These are phyloP conservation scores for Anolis sagrei DNA, from an alignment of 2,113 vertebrate species.

Conservation along the genomic window DNA sequence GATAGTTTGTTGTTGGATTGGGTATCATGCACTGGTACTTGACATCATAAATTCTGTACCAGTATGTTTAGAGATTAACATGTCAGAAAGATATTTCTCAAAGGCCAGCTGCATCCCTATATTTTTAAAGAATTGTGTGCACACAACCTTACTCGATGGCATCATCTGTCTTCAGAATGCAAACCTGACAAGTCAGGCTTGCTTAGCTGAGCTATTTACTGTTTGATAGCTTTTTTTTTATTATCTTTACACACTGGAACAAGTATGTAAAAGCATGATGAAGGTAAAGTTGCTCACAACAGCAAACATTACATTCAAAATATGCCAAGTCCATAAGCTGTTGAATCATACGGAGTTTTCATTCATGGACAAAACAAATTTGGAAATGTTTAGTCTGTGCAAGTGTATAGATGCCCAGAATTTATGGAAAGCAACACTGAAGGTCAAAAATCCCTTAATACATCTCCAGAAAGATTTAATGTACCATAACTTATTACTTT, in stretches of 20 bases:
- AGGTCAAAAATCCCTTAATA: neutral
- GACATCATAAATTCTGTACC: constrained; percentile 17
- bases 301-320: constrained; percentile 13
- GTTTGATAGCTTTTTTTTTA: constrained; percentile 18
- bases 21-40: constrained; percentile 3
- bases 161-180: constrained; percentile 9
- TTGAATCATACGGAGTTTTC: neutral
- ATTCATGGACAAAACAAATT: neutral
- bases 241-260: constrained; percentile 7
- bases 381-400: neutral
- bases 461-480: neutral
- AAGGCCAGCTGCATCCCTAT: neutral
- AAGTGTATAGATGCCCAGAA: neutral
- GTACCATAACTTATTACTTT: constrained; percentile 16
- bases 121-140: constrained; percentile 22
- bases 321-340: neutral
- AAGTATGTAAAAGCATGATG: constrained; percentile 13
- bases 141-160: constrained; percentile 1
- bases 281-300: constrained; percentile 11
- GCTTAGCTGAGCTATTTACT: constrained; percentile 16
- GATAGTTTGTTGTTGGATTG: neutral
- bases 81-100: neutral
- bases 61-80: constrained; percentile 31
- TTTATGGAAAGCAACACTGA: neutral
- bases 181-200: neutral